Conservation (phyloP, 2,888 invertebrate genomes). For the Thecophora atra region DNA sequence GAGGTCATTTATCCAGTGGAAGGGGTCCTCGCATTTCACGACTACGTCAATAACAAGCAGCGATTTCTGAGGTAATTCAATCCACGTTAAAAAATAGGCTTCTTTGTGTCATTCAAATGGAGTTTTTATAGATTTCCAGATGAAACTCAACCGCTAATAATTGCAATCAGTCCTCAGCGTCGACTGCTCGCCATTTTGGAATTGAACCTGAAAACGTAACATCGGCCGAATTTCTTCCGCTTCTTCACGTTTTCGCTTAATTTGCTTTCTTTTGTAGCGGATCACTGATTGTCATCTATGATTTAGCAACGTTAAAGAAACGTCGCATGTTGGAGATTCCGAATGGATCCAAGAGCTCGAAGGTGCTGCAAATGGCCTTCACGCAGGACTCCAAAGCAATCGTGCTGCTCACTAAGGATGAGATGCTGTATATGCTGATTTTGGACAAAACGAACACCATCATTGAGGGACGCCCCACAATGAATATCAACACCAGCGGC, state of each 20-base stretch:
- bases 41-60: constrained; percentile 77
- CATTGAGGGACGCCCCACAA: constrained; percentile 57
- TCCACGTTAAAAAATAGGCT: neutral
- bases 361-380: constrained; percentile 64
- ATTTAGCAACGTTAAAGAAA: constrained; percentile 75
- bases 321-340: constrained; percentile 75
- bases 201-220: constrained; percentile 51
- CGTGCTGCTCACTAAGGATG: constrained; percentile 80
- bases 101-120: neutral
- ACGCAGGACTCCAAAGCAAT: constrained; percentile 84
- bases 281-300: constrained; percentile 70
- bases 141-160: constrained; percentile 56
- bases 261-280: constrained; percentile 43
- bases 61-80: constrained; percentile 71
- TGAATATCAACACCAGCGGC: constrained; percentile 52
- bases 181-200: constrained; percentile 63
- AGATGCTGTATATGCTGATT: constrained; percentile 74
- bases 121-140: constrained; percentile 56
- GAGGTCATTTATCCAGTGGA: constrained; percentile 85
- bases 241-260: neutral
- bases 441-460: constrained; percentile 77
- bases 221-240: neutral
- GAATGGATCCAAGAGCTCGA: constrained; percentile 60
- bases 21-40: constrained; percentile 78
- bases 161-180: constrained; percentile 60